Percentiles rank a stretch among this genome's conserved stretches.
phyloP scores from a whole-genome alignment of 2,797 vertebrate species.

The Psittacula echo region DNA sequence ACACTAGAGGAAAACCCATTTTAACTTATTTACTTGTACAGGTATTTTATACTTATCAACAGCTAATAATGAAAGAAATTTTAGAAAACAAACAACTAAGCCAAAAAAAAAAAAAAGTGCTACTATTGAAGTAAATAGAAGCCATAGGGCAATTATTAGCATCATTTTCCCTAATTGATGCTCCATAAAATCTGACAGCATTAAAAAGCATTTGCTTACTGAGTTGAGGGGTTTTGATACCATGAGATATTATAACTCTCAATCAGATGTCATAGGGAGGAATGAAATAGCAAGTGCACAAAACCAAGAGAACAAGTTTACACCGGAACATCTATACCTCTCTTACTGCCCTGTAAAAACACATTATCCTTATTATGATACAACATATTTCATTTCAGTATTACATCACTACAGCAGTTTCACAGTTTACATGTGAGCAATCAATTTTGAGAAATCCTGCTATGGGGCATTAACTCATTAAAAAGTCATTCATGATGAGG shows the following conservation, averaged over 20 bases:
- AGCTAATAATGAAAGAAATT: not conserved
- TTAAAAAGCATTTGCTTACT: not conserved
- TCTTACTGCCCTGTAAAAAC: not conserved
- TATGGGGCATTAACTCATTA: not conserved
- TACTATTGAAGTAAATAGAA: not conserved
- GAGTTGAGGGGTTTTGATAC: not conserved
- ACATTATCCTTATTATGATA: not conserved
- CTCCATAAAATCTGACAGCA: not conserved
- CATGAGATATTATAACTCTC: not conserved
- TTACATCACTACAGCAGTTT: not conserved
- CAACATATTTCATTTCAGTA: not conserved
- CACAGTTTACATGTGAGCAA: accelerated
- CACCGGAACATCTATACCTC: not conserved
- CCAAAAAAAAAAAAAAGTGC: not conserved
- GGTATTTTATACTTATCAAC: not conserved
- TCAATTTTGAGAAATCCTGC: not conserved
- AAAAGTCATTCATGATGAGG: not conserved
- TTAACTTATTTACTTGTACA: not conserved
- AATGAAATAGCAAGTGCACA: not conserved
- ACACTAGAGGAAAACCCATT: not conserved
- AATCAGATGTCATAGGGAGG: not conserved
- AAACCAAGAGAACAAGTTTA: not conserved
- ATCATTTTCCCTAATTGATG: not conserved
- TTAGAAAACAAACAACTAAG: not conserved
- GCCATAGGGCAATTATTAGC: not conserved